These are phyloP conservation scores for Nycticorax nycticorax DNA, from an alignment of 2,113 vertebrate species.

Conservation along the genomic window DNA sequence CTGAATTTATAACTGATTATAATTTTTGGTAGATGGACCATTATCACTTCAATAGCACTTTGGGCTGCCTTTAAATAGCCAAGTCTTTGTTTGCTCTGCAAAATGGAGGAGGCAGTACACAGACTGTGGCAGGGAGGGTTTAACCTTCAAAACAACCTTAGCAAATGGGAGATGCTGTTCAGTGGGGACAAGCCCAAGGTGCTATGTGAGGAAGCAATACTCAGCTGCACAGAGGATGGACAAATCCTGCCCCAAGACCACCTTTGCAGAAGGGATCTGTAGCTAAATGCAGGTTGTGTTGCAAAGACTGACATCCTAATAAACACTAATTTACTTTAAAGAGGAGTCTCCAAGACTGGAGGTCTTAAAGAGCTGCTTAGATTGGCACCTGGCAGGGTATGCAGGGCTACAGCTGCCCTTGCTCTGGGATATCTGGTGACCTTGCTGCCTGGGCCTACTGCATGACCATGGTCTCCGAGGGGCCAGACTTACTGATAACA, in stretches of 20 bases:
- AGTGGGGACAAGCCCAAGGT: not conserved
- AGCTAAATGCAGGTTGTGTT: not conserved
- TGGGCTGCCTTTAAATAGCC: not conserved
- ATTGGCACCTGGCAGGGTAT: not conserved
- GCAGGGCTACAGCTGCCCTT: not conserved
- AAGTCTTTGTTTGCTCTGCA: not conserved
- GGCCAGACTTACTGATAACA: not conserved
- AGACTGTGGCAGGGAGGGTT: not conserved
- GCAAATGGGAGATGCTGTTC: not conserved
- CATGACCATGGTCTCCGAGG: not conserved
- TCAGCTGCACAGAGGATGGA: not conserved
- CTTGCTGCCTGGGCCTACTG: not conserved
- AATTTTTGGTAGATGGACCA: not conserved
- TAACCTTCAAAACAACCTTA: not conserved
- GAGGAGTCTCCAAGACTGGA: not conserved
- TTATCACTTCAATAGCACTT: not conserved
- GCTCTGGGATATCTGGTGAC: not conserved
- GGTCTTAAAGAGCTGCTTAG: not conserved
- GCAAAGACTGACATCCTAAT: not conserved
- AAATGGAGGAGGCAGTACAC: not conserved
- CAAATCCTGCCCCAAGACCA: not conserved
- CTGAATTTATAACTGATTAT: not conserved
- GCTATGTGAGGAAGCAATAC: not conserved
- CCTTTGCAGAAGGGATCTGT: not conserved
- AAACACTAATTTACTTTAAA: not conserved